Evolutionary conservation across 2,113 vertebrate species (phyloP).

Genomic region (Dipodomys merriami): DNA sequence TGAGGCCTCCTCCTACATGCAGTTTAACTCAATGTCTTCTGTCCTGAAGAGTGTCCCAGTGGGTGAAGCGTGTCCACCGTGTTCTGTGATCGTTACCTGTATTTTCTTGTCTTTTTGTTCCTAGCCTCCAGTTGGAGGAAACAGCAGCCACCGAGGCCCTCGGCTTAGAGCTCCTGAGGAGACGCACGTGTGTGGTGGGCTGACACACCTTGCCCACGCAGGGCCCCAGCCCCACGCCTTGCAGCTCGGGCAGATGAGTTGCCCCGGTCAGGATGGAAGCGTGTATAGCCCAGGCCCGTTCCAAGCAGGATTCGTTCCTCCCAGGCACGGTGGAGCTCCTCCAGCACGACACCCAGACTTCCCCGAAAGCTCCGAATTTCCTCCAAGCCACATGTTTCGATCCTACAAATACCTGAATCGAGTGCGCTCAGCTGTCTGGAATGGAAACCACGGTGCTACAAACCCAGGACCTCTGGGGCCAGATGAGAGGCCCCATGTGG

Average conservation of each 20-base stretch:
- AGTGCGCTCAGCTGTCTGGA: slow-evolving; percentile 88
- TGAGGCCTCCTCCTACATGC: not conserved
- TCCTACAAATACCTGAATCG: slow-evolving; percentile 90
- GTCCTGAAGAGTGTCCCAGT: not conserved
- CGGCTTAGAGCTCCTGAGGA: slow-evolving; percentile 85
- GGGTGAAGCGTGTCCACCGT: not conserved
- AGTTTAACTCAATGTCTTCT: not conserved
- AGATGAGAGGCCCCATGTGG: slow-evolving; percentile 81
- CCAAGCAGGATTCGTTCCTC: slow-evolving; percentile 86
- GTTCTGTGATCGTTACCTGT: not conserved
- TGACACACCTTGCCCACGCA: slow-evolving; percentile 87
- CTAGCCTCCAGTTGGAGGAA: slow-evolving; percentile 88
- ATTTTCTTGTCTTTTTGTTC: not conserved
- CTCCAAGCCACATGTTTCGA: slow-evolving; percentile 86
- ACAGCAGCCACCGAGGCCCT: slow-evolving; percentile 88
- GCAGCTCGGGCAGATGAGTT: slow-evolving; percentile 86
- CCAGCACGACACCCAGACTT: slow-evolving; percentile 76
- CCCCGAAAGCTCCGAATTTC: slow-evolving; percentile 81
- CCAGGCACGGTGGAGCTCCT: slow-evolving; percentile 83
- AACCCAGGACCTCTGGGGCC: slow-evolving; percentile 82
- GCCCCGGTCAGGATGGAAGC: slow-evolving; percentile 88
- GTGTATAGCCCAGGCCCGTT: slow-evolving; percentile 88
- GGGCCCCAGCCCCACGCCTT: slow-evolving; percentile 88
- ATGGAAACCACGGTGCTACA: slow-evolving; percentile 86
- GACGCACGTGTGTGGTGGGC: slow-evolving; percentile 87